These are phyloP conservation scores for Agrotis ipsilon DNA, from an alignment of 2,888 invertebrate species.

Conservation along the genomic window DNA sequence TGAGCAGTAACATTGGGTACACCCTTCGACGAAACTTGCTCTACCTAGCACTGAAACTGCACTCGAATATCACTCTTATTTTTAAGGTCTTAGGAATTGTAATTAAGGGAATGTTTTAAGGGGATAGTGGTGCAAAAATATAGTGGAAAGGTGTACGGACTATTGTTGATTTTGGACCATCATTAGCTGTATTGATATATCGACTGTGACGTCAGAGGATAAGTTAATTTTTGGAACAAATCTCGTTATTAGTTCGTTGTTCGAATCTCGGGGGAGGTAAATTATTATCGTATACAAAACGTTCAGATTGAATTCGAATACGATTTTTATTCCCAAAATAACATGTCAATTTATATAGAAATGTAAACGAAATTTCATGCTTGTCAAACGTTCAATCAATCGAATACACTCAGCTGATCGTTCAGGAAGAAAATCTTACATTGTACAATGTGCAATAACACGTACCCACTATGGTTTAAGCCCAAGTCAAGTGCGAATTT, in stretches of 20 bases:
- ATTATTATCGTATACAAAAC: background rate
- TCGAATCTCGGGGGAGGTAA: constrained; percentile 21
- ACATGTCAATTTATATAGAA: constrained; percentile 2
- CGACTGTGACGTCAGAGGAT: constrained; percentile 73
- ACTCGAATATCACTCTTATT: constrained; percentile 34
- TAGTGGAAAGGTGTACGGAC: constrained; percentile 63
- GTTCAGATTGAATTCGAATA: background rate
- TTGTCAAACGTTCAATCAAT: constrained; percentile 17
- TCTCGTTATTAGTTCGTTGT: constrained; percentile 52
- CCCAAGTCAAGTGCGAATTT: constrained; percentile 63
- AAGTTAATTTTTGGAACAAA: constrained; percentile 67
- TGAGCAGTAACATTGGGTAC: constrained; percentile 76
- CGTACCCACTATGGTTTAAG: constrained; percentile 42
- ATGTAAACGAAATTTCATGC: constrained; percentile 10
- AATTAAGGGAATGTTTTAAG: background rate
- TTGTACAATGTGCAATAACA: constrained; percentile 50
- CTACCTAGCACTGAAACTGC: background rate
- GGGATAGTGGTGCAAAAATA: constrained; percentile 46
- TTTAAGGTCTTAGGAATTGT: fast-evolving
- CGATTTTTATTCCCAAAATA: background rate
- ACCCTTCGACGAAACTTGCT: constrained; percentile 57
- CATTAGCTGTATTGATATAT: constrained; percentile 86
- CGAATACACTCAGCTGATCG: constrained; percentile 9
- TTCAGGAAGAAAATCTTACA: constrained; percentile 21
- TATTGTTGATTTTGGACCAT: constrained; percentile 77